These are phyloP conservation scores for Pocota personata DNA, from an alignment of 2,888 invertebrate genomes.

Conservation along the genomic window DNA sequence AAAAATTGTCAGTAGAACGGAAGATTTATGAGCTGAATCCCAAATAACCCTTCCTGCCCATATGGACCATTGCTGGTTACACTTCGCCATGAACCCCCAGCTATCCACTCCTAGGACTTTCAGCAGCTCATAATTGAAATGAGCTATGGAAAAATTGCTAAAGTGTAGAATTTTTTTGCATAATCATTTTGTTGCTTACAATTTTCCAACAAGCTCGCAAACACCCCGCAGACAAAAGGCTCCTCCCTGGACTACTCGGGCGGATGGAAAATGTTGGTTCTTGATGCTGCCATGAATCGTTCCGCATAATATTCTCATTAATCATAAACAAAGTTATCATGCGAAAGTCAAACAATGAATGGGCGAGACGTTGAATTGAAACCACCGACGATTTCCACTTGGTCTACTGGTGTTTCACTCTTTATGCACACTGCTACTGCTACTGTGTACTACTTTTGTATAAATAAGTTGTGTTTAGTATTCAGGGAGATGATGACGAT, in stretches of 20 bases:
- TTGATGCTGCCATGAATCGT: conserved; percentile 69
- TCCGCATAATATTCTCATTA: conserved; percentile 74
- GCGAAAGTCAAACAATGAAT: conserved; percentile 74
- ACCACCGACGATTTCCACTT: conserved; percentile 25
- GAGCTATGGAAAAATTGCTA: conserved; percentile 67
- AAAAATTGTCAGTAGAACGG: conserved; percentile 10
- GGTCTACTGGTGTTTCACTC: background rate
- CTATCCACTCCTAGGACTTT: conserved; percentile 7
- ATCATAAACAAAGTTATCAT: conserved; percentile 74
- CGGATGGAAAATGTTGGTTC: conserved; percentile 24
- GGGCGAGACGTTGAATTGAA: conserved; percentile 71
- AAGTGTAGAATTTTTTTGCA: conserved; percentile 74
- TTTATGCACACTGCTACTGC: background rate
- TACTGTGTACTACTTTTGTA: conserved; percentile 33
- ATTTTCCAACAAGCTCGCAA: conserved; percentile 49
- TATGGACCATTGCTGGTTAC: conserved; percentile 49
- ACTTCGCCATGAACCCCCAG: conserved; percentile 2
- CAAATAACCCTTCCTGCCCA: conserved; percentile 73
- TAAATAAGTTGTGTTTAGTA: conserved; percentile 65
- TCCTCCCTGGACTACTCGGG: background rate
- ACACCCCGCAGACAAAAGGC: conserved; percentile 54
- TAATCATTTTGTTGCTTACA: conserved; percentile 72
- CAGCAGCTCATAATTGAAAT: conserved; percentile 71
- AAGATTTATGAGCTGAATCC: conserved; percentile 68
- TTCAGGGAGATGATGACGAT: background rate